Percentiles rank a stretch among this genome's conserved stretches.
Evolutionary conservation across 2,888 invertebrate genomes (phyloP).

Genomic region (Gibbula magus): DNA sequence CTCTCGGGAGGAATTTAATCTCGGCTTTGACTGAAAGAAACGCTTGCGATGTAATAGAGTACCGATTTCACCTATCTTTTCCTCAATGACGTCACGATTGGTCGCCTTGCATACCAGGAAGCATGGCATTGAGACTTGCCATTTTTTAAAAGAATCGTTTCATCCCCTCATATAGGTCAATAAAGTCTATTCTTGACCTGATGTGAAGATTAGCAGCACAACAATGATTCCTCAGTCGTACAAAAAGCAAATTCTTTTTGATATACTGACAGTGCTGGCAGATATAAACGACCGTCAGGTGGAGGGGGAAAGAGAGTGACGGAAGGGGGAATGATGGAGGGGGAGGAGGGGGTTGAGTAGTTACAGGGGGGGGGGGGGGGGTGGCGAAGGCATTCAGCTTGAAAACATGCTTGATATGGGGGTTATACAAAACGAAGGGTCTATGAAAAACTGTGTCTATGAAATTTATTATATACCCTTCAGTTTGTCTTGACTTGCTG

Average conservation of each 20-base stretch:
- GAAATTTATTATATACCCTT: too few relatives aligned
- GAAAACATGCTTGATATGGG: too few relatives aligned
- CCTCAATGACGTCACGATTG: too few relatives aligned
- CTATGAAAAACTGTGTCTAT: too few relatives aligned
- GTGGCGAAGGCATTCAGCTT: too few relatives aligned
- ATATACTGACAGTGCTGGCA: conserved; percentile 23
- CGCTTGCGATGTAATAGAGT: background rate
- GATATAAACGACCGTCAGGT: conserved; percentile 21
- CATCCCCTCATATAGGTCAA: background rate
- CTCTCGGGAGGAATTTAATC: conserved; percentile 1
- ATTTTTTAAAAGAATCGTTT: too few relatives aligned
- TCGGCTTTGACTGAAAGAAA: conserved; percentile 2
- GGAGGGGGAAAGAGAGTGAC: background rate
- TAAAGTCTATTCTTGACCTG: conserved; percentile 14
- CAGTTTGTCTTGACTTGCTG: too few relatives aligned
- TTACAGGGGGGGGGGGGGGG: too few relatives aligned
- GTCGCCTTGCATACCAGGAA: too few relatives aligned
- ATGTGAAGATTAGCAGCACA: background rate
- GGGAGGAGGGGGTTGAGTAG: background rate
- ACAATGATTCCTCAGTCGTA: conserved; percentile 25
- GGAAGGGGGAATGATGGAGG: background rate
- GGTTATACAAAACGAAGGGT: too few relatives aligned
- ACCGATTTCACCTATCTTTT: too few relatives aligned
- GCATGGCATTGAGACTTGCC: too few relatives aligned
- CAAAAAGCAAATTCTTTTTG: conserved; percentile 23